Percentiles rank a stretch among this genome's conserved stretches.
These are phyloP conservation scores for Pangasianodon gigas DNA, from an alignment of 2,113 vertebrate genomes.

Conservation along the genomic window DNA sequence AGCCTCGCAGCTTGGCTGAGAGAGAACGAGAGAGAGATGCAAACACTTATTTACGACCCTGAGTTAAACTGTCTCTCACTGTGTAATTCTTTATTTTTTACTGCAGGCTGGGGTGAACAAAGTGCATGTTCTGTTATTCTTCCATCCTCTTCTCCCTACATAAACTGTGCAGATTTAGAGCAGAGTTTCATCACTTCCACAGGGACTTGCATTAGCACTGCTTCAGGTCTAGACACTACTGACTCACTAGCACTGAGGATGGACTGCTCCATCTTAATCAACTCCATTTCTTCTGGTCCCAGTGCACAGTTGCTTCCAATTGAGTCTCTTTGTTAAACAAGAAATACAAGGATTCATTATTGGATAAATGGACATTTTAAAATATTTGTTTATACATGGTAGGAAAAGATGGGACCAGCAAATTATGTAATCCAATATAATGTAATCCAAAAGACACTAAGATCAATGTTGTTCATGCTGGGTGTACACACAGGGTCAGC, in stretches of 20 bases:
- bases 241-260: neutral
- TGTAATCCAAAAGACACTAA: neutral
- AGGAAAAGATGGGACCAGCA: neutral
- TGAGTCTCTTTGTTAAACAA: neutral
- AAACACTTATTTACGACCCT: conserved; percentile 70
- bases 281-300: neutral
- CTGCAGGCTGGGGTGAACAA: conserved; percentile 68
- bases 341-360: neutral
- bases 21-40: conserved; percentile 54
- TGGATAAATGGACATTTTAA: neutral
- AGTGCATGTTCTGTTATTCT: conserved; percentile 71
- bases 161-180: conserved; percentile 72
- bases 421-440: neutral
- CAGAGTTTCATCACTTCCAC: conserved; percentile 63
- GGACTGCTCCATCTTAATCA: conserved; percentile 12
- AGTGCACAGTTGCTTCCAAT: neutral
- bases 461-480: neutral
- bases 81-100: conserved; percentile 73
- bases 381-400: neutral
- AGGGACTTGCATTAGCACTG: conserved; percentile 30
- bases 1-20: conserved; percentile 70
- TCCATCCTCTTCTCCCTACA: conserved; percentile 69
- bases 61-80: conserved; percentile 73
- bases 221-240: conserved; percentile 4
- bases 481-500: neutral